Evolutionary conservation across 2,113 vertebrate species (phyloP).

Genomic region (Myxocyprinus asiaticus): DNA sequence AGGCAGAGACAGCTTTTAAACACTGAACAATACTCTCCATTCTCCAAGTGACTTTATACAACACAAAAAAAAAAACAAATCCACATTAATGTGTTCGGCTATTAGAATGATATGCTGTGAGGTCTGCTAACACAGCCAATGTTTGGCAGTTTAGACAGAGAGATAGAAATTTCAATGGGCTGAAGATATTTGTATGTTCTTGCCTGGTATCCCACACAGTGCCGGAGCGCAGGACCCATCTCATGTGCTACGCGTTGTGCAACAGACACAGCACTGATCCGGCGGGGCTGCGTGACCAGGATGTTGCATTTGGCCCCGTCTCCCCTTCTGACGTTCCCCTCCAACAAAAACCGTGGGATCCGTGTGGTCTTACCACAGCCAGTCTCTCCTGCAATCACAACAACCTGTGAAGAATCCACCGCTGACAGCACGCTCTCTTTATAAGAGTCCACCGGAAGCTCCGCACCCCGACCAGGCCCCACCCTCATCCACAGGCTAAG

Average conservation of each 20-base stretch:
- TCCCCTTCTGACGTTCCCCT: slow-evolving; percentile 79
- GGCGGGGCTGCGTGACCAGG: slow-evolving; percentile 90
- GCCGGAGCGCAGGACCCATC: slow-evolving; percentile 84
- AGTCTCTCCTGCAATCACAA: slow-evolving; percentile 91
- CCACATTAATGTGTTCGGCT: too few species aligned
- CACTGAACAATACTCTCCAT: too few species aligned
- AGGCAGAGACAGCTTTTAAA: neutral
- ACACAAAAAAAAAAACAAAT: too few species aligned
- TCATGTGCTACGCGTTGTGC: slow-evolving; percentile 90
- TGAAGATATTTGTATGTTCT: neutral
- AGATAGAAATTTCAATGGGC: too few species aligned
- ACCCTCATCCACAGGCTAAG: slow-evolving; percentile 81
- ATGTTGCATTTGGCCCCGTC: slow-evolving; percentile 86
- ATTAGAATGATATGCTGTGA: too few species aligned
- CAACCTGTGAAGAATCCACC: slow-evolving; percentile 82
- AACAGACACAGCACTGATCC: slow-evolving; percentile 95
- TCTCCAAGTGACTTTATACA: too few species aligned
- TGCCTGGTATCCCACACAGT: slow-evolving; percentile 89
- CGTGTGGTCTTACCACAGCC: slow-evolving; percentile 96
- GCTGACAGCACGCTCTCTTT: slow-evolving; percentile 80
- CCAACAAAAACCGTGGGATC: slow-evolving; percentile 91
- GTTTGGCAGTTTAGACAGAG: too few species aligned
- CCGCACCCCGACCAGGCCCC: slow-evolving; percentile 65
- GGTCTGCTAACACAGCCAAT: too few species aligned
- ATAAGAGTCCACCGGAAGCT: slow-evolving; percentile 86